Percentiles rank a stretch among this genome's conserved stretches.
These are phyloP conservation scores for Diceros bicornis DNA, from an alignment of 2,797 vertebrate species.

Conservation along the genomic window DNA sequence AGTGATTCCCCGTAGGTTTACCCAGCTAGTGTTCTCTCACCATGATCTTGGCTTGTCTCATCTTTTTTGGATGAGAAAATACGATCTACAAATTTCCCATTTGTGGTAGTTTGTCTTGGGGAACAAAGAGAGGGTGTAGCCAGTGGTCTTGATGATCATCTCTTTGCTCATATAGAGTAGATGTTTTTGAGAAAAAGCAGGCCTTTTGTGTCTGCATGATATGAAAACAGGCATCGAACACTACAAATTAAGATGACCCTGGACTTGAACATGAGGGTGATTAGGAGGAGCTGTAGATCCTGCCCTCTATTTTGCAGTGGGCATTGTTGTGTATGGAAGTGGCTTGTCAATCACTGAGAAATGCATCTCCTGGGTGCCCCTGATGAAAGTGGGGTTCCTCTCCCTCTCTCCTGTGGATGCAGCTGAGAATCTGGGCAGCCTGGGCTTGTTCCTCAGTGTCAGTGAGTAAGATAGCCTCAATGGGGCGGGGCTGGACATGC, in stretches of 20 bases:
- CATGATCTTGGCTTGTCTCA: background rate
- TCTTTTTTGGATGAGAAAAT: conserved; percentile 48
- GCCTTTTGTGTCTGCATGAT: background rate
- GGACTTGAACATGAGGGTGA: background rate
- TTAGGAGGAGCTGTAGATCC: background rate
- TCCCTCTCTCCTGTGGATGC: background rate
- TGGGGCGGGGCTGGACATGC: conserved; percentile 70
- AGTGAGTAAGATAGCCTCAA: conserved; percentile 39
- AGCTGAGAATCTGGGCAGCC: background rate
- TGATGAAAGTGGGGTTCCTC: background rate
- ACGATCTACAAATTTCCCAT: background rate
- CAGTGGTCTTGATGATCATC: background rate
- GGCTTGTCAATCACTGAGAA: background rate
- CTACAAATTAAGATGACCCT: background rate
- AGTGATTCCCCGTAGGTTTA: background rate
- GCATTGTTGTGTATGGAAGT: background rate
- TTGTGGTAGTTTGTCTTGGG: background rate
- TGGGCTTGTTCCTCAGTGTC: background rate
- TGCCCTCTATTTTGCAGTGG: background rate
- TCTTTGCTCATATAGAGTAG: background rate
- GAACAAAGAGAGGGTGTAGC: background rate
- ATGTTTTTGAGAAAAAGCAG: background rate
- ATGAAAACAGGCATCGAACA: background rate
- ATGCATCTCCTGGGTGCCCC: background rate
- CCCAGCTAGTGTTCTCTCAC: background rate